A percentile compares a stretch with the other conserved stretches of the same genome.
Conservation (phyloP, 2,888 invertebrate genomes). For the Gastracanthus pulcherrimus region DNA sequence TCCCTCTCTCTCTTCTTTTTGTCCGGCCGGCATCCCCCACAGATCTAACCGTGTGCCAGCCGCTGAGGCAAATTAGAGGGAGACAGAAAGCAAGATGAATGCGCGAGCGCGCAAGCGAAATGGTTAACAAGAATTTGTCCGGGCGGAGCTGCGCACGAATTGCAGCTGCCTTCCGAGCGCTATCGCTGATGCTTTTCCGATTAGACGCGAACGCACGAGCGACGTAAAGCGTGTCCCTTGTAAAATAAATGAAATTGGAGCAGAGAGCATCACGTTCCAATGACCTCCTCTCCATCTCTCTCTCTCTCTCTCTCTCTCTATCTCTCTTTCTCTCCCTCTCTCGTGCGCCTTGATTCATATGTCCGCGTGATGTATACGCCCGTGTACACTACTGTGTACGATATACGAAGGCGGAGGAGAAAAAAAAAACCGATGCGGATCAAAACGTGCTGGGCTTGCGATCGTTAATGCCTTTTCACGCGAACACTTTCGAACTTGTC, state of each 20-base stretch:
- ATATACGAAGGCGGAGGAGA: background rate
- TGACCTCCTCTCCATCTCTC: too few relatives aligned
- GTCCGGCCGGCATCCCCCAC: too few relatives aligned
- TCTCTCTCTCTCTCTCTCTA: too few relatives aligned
- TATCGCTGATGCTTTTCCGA: conserved; percentile 36
- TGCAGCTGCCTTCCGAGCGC: background rate
- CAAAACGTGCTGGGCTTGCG: conserved; percentile 7
- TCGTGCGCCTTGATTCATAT: too few relatives aligned
- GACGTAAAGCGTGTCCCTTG: background rate
- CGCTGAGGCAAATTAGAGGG: conserved; percentile 24
- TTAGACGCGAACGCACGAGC: conserved; percentile 23
- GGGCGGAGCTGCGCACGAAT: background rate
- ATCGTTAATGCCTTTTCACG: conserved; percentile 27
- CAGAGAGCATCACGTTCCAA: too few relatives aligned
- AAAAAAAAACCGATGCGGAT: background rate
- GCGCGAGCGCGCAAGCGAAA: conserved; percentile 17
- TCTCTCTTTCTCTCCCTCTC: too few relatives aligned
- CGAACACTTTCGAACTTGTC: conserved; percentile 31
- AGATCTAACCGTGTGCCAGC: background rate
- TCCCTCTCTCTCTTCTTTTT: too few relatives aligned
- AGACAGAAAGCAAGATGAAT: conserved; percentile 26
- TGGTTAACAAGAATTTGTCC: conserved; percentile 29
- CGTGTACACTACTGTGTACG: too few relatives aligned
- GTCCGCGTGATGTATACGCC: background rate
- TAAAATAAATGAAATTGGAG: background rate